Evolutionary conservation across 2,888 invertebrate genomes (phyloP).

Genomic region (Tupiocoris notatus): DNA sequence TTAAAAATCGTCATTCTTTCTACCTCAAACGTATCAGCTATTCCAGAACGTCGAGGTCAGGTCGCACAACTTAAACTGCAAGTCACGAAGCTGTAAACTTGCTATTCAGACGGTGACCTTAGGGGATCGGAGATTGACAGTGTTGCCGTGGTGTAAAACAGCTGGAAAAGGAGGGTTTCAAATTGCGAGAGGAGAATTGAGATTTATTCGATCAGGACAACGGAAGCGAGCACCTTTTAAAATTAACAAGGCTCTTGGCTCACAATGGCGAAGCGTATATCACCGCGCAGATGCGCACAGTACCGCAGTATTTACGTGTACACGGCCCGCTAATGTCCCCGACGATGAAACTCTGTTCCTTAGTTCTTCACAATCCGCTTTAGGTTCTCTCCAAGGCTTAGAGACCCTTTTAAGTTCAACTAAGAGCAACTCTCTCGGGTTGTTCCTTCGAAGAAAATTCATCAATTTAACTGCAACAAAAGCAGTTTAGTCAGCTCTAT

Average conservation of each 20-base stretch:
- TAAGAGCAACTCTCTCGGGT: background rate
- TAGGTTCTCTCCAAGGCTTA: background rate
- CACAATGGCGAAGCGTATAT: background rate
- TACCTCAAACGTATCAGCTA: too few species aligned
- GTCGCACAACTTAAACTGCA: too few species aligned
- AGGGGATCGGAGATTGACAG: background rate
- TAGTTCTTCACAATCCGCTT: background rate
- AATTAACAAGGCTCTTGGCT: conserved; percentile 6
- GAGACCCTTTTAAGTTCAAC: background rate
- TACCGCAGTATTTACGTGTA: conserved; percentile 9
- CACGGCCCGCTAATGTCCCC: background rate
- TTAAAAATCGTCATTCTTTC: too few species aligned
- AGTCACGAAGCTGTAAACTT: background rate
- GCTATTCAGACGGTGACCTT: background rate
- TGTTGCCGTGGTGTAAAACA: background rate
- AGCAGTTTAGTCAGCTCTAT: too few species aligned
- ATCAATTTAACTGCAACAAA: too few species aligned
- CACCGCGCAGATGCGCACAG: background rate
- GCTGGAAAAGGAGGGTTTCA: background rate
- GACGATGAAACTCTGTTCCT: background rate
- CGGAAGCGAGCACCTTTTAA: background rate
- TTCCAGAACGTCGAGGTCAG: too few species aligned
- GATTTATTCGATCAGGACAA: conserved; percentile 11
- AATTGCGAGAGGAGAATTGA: background rate
- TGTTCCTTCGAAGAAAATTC: too few species aligned